phyloP scores from a whole-genome alignment of 2,113 vertebrate species.

The Eurystomus gularis region DNA sequence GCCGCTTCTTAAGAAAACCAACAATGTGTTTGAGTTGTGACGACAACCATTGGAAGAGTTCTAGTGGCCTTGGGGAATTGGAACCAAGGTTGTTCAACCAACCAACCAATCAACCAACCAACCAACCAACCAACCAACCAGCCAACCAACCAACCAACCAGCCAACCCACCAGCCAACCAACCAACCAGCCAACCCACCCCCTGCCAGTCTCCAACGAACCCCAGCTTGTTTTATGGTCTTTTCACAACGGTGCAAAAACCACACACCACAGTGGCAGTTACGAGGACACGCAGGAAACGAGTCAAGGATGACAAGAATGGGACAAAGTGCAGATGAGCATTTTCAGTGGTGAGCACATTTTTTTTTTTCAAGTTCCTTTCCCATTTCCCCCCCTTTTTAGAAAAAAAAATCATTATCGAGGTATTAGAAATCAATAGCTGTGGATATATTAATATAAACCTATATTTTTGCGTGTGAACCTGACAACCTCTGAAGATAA shows the following conservation, averaged over 20 bases:
- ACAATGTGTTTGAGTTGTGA: fast-evolving
- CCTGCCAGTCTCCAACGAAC: not conserved
- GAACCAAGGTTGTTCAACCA: not conserved
- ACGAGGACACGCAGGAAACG: not conserved
- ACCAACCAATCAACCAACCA: too few species aligned
- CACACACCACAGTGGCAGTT: not conserved
- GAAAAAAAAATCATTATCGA: not conserved
- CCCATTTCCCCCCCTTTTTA: fast-evolving
- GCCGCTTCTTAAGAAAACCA: not conserved
- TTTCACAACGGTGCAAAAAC: not conserved
- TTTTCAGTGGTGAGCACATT: not conserved
- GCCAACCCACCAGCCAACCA: too few species aligned
- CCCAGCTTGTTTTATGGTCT: not conserved
- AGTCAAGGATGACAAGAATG: not conserved
- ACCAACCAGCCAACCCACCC: too few species aligned
- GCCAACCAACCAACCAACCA: too few species aligned
- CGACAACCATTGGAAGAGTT: not conserved
- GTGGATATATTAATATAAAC: too few species aligned
- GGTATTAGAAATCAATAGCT: not conserved
- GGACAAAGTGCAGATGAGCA: not conserved
- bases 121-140: too few species aligned
- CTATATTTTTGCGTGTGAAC: not conserved
- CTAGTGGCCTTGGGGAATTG: too few species aligned
- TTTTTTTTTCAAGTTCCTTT: not conserved
- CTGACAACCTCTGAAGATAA: not conserved